phyloP scores from a whole-genome alignment of 2,797 vertebrate genomes.

The Gymnodraco acuticeps region DNA sequence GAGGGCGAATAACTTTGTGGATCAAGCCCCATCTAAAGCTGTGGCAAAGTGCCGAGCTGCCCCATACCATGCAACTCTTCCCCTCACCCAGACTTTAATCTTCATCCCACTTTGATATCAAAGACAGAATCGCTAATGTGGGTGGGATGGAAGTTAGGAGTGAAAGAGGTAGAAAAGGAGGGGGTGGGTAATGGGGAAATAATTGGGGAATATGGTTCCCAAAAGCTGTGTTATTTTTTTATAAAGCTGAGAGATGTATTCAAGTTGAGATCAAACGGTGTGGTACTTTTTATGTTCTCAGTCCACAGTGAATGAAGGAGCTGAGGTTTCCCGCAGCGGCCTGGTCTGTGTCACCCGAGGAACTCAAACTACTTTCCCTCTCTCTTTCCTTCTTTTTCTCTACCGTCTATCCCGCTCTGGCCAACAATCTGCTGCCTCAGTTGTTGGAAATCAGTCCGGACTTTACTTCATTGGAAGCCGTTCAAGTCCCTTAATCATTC shows the following conservation, averaged over 20 bases:
- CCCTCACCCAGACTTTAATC: conserved; percentile 81
- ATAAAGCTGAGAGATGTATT: conserved; percentile 72
- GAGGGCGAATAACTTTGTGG: conserved; percentile 82
- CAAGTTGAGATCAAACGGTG: conserved; percentile 80
- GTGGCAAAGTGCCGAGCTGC: conserved; percentile 57
- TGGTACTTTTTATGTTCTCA: conserved; percentile 76
- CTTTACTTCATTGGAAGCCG: conserved; percentile 20
- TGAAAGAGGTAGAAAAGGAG: conserved; percentile 32
- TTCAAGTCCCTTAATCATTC: conserved; percentile 51
- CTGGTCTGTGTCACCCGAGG: conserved; percentile 73
- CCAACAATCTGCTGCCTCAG: conserved; percentile 46
- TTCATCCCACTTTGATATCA: conserved; percentile 79
- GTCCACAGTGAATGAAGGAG: conserved; percentile 76
- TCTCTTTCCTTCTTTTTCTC: conserved; percentile 26
- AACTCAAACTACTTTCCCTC: conserved; percentile 44
- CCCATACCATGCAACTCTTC: conserved; percentile 71
- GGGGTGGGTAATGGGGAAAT: conserved; percentile 50
- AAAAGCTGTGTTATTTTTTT: conserved; percentile 66
- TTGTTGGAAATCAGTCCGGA: conserved; percentile 36
- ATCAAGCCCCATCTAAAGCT: conserved; percentile 84
- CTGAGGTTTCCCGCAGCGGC: conserved; percentile 75
- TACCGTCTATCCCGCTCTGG: conserved; percentile 18
- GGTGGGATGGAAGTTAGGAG: conserved; percentile 59
- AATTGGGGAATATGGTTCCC: conserved; percentile 72
- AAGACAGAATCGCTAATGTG: conserved; percentile 72